Evolutionary conservation across 1,140 invertebrate species (phyloP), one percentile per base, ranked within the genome.

Genomic region (Drusus annulatus): DNA sequence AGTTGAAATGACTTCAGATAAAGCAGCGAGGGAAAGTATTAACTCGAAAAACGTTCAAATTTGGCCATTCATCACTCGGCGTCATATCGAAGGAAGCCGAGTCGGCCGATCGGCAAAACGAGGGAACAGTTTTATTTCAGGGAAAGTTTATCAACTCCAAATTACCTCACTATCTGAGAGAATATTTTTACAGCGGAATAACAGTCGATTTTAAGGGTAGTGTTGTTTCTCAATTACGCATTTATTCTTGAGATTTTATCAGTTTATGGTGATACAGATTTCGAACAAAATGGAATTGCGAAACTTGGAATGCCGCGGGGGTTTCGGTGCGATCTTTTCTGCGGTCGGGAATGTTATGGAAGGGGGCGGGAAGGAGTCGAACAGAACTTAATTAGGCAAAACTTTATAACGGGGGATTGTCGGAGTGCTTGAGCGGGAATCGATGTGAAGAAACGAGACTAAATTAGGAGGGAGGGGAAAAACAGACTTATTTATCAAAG

Each of bases 381-480:
- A 82, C 81, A 79, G 81, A 83, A 83, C 82, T 81, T 83, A 83
- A 83, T 83, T 83, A 83, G 82, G 79, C 82, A 81, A 81, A 83
- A 83, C 79, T 83, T 83, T 81, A 78, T 80, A 80, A 78, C 76
- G 79, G 75, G 17, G 73, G 73, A 80, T 73, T 83, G 76, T 56
- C 52, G 68, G 63, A 71, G 74, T 68, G 79, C 45, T 75, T 80
- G 65, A 31, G 62, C 21, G 58, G 76, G 63, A 68, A 69, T 73
- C 54, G 76, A 69, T 68, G 65, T 8, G 58, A 54, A 62, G 50
- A 50, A 56, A 36, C 16, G 50, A 36, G 78, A 65, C 6, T 13
- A 58, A 31, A 62, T 69, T 65, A 63, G 79, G 21, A 62, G 63
- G n/a, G 65, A 54, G 74, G 17, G 73, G 23, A 45, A 25, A 45